A percentile compares a stretch with the other conserved stretches of the same genome.
These are phyloP conservation scores for Momotus momota DNA, from an alignment of 2,797 vertebrate genomes.

Conservation along the genomic window DNA sequence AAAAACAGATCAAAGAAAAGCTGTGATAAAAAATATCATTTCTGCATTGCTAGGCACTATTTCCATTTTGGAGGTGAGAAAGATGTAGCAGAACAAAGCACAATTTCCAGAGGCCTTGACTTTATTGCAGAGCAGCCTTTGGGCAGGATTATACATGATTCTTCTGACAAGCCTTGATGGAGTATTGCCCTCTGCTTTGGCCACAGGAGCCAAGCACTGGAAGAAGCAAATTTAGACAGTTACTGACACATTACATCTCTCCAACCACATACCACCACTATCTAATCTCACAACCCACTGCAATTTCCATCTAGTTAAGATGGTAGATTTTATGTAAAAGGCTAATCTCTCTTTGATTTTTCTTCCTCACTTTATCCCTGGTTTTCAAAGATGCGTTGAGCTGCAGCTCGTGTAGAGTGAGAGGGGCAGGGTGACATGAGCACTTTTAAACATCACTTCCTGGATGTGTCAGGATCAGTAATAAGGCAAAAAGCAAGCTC, in stretches of 20 bases:
- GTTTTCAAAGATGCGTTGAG: not conserved
- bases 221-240: not conserved
- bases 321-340: not conserved
- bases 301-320: not conserved
- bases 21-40: not conserved
- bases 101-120: not conserved
- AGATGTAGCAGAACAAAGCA: not conserved
- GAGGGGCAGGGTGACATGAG: rapidly evolving
- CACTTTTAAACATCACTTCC: not conserved
- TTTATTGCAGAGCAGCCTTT: not conserved
- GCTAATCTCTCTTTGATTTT: not conserved
- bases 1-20: not conserved
- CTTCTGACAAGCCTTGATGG: not conserved
- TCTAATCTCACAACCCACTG: not conserved
- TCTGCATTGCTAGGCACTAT: not conserved
- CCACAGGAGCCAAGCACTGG: rapidly evolving
- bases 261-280: not conserved
- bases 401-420: not conserved
- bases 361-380: not conserved
- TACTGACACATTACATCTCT: not conserved
- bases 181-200: not conserved
- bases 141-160: not conserved
- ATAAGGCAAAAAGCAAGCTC: not conserved
- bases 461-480: not conserved
- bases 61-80: not conserved